Base-by-base conservation (phyloP, 2,888 invertebrate species). In the Nebria salina region DNA sequence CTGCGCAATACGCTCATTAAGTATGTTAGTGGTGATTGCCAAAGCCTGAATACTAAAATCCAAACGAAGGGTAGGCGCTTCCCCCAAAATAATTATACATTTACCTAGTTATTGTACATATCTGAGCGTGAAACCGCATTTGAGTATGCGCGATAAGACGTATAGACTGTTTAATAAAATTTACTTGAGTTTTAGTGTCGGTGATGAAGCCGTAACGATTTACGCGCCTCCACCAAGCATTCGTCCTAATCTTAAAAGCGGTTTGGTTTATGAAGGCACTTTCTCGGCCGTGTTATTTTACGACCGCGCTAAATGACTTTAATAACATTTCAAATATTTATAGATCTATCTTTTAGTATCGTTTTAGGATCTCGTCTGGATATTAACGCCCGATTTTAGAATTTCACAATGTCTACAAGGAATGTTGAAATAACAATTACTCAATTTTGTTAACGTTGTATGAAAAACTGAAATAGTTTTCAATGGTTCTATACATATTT, bases 251-350 rank as follows among this genome's bases (percentile, higher is more conserved):
- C 79, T 74, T 42, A 74, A 79, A 79, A 74, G 74, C 78, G 75
- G 79, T 79, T 77, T 79, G 74, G 65, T 79, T 79, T 79, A 79
- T 75, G 74, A 75, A 20, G 79, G 65, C 68, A 79, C 79, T 79
- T 79, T 75, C 68, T 15, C 73, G 79, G 25, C 79, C 68, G 74
- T 65, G 66, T 66, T 74, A 79, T 79, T 79, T 79, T 79, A 79
- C 79, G 74, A 74, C 42, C 74, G 74, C 43, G 43, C 66, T 79
- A 79, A 79, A 79, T 79, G 79, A 75, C 79, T 79, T 74, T 79
- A 74, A 79, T 79, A 73, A 79, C 79, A 79, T 79, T 79, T 79
- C 68, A 79, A 79, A 79, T 79, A 79, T 79, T 79, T 74, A 79
- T 79, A 78, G 78, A 78, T 15, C 26, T 13, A 73, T 78, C 73